Evolutionary conservation across 2,888 invertebrate genomes (phyloP).

Genomic region (Melinopterus prodromus): DNA sequence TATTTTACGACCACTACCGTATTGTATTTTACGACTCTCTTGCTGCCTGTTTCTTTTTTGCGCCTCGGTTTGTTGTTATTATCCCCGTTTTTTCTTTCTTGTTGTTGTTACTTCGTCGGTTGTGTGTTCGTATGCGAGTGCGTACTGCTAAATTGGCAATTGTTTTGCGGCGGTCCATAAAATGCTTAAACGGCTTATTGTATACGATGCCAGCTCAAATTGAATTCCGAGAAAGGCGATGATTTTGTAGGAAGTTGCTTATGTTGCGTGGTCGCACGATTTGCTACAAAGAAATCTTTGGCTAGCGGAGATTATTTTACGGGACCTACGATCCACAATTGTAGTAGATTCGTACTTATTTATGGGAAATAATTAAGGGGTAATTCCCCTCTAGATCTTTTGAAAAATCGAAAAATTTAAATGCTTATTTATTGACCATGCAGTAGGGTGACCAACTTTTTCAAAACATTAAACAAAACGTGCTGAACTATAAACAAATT

Average conservation of each 20-base stretch:
- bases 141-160: background rate
- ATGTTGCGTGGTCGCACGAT: background rate
- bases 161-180: background rate
- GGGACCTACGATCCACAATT: too few species aligned
- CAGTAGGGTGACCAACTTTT: too few species aligned
- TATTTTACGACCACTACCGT: conserved; percentile 22
- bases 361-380: too few species aligned
- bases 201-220: background rate
- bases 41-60: background rate
- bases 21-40: conserved; percentile 15
- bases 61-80: background rate
- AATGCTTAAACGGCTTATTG: background rate
- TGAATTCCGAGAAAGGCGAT: background rate
- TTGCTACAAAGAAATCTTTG: background rate
- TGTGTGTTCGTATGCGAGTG: background rate
- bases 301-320: background rate
- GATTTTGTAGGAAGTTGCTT: background rate
- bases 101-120: background rate
- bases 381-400: too few species aligned
- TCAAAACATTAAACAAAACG: too few species aligned
- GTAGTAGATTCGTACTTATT: too few species aligned
- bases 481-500: too few species aligned
- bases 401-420: too few species aligned
- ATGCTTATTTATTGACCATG: too few species aligned
- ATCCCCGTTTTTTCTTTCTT: background rate